Base-by-base conservation (phyloP, 1,140 invertebrate genomes). In the Drosophila rufa region DNA sequence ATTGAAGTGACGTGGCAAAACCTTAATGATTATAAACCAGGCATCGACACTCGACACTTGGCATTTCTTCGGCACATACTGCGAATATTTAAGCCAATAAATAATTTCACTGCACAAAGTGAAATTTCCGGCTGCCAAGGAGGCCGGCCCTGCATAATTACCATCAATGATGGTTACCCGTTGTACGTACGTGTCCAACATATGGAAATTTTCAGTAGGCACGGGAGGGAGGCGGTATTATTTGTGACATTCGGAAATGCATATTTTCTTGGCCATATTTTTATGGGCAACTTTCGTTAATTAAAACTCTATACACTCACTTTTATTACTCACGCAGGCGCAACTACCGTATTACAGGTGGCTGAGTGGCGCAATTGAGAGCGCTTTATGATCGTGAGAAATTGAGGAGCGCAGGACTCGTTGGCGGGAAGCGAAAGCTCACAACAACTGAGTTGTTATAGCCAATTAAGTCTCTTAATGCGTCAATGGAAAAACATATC, bases 61-160 rank as follows among this genome's bases (percentile, higher is more conserved):
- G 19, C 69, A 70, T 19, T 58, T 47, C 53, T 47, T 68, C 43
- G 22, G 17, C 27, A 59, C 67, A 73, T 73, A 71, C 66, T 71
- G 69, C 69, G 67, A 73, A 73, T 73, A 73, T 73, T 73, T 73
- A 73, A 73, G 67, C 68, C 69, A 73, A 73, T 73, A 73, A 73
- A 73, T 73, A 73, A 73, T 73, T 73, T 73, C 69, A 73, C 69
- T 60, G 46, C 67, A 73, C 68, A 73, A 73, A 73, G 67, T 73
- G 69, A 73, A 73, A 73, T 73, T 73, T 73, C 69, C 69, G 69
- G 51, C 66, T 58, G 30, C 43, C 61, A 30, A 36, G 50, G 27
- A 53, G 50, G 50, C 50, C 50, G 17, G 50, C 65, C 27, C 65
- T 71, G 67, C 67, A 73, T 73, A 73, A 73, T 73, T 73, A 38